phyloP scores from a whole-genome alignment of 1,140 invertebrate species.

The Zaprionus nigranus region DNA sequence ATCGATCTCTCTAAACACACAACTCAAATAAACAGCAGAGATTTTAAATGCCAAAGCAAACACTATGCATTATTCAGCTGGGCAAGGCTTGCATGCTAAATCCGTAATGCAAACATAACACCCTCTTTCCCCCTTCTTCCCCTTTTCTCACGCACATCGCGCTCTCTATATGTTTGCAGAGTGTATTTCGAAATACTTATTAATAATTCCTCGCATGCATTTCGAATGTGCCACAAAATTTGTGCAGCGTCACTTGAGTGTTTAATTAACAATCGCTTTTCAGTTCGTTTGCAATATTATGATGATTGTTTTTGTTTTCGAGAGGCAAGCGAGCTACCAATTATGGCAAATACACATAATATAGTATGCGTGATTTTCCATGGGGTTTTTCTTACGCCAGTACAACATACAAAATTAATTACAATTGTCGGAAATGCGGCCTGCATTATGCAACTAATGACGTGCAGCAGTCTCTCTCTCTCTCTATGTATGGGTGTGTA shows the following conservation, averaged over 20 bases:
- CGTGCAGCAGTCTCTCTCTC: background rate
- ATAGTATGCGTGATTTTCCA: slow-evolving; percentile 26
- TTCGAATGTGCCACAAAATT: slow-evolving; percentile 41
- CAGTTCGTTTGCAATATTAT: slow-evolving; percentile 15
- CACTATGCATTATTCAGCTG: slow-evolving; percentile 54
- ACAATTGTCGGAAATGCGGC: slow-evolving; percentile 46
- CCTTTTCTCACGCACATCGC: too few species aligned
- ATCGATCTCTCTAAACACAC: slow-evolving; percentile 8
- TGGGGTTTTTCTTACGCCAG: background rate
- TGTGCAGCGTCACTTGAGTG: slow-evolving; percentile 45
- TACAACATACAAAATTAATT: slow-evolving; percentile 63
- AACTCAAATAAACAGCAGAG: slow-evolving; percentile 7
- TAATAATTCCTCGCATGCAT: slow-evolving; percentile 43
- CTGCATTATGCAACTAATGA: slow-evolving; percentile 50
- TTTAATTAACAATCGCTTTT: slow-evolving; percentile 56
- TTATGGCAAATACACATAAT: slow-evolving; percentile 36
- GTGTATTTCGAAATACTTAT: slow-evolving; percentile 28
- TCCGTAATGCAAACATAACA: slow-evolving; percentile 39
- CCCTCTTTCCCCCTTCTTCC: background rate
- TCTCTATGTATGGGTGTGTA: slow-evolving; percentile 1
- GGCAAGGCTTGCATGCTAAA: slow-evolving; percentile 25
- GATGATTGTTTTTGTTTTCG: background rate
- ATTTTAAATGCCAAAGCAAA: slow-evolving; percentile 6
- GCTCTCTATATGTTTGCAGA: slow-evolving; percentile 3
- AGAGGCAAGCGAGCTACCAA: slow-evolving; percentile 26